Evolutionary conservation across 2,888 invertebrate species (phyloP).

Genomic region (Phymatocera aterrima): DNA sequence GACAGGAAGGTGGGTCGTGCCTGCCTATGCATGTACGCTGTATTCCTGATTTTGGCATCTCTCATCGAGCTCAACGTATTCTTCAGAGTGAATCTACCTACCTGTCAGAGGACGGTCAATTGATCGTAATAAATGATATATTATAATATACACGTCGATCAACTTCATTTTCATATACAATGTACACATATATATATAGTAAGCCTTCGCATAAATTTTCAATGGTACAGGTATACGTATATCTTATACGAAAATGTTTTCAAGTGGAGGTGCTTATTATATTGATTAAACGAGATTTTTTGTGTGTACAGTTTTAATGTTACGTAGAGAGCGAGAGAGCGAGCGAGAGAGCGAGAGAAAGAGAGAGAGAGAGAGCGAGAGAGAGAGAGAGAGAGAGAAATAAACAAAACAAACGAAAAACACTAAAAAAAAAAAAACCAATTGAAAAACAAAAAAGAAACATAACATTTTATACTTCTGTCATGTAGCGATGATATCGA

Average conservation of each 20-base stretch:
- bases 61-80: constrained; percentile 95
- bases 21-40: constrained; percentile 90
- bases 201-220: constrained; percentile 19
- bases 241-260: constrained; percentile 31
- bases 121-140: constrained; percentile 58
- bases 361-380: not conserved
- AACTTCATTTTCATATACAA: constrained; percentile 46
- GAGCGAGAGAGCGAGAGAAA: not conserved
- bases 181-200: too few species aligned
- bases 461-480: constrained; percentile 51
- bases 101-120: constrained; percentile 79
- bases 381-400: constrained; percentile 16
- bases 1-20: constrained; percentile 90
- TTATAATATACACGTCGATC: constrained; percentile 38
- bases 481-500: constrained; percentile 47
- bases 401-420: not conserved
- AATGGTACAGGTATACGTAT: not conserved
- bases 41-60: constrained; percentile 91
- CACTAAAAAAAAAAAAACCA: constrained; percentile 5
- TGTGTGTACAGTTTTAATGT: constrained; percentile 50
- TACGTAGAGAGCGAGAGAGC: constrained; percentile 37
- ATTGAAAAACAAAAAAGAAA: constrained; percentile 35
- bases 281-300: constrained; percentile 48
- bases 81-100: constrained; percentile 92
- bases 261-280: constrained; percentile 47